These are phyloP conservation scores for Urocitellus parryii DNA, from an alignment of 2,113 vertebrate species.

Conservation along the genomic window DNA sequence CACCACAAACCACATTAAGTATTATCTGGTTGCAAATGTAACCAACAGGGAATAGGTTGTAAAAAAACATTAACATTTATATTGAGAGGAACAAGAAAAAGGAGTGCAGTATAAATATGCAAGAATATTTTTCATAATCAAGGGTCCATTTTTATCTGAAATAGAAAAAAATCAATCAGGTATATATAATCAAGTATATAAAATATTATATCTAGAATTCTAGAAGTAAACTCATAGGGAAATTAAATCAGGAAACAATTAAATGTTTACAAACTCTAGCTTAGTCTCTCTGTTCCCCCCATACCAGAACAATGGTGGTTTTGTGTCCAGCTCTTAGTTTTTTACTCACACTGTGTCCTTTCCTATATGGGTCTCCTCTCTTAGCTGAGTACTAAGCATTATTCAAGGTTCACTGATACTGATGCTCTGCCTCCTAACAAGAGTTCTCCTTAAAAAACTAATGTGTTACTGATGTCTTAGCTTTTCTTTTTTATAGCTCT, in stretches of 20 bases:
- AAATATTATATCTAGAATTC: constrained; percentile 22
- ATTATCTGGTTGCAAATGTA: constrained; percentile 22
- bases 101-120: background rate
- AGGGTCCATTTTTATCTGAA: constrained; percentile 13
- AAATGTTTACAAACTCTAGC: background rate
- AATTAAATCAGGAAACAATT: background rate
- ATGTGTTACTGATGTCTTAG: background rate
- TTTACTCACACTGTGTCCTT: background rate
- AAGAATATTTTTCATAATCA: background rate
- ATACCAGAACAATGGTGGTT: background rate
- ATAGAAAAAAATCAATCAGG: background rate
- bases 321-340: background rate
- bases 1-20: background rate
- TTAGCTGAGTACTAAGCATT: background rate
- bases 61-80: background rate
- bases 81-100: background rate
- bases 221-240: constrained; percentile 13
- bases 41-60: background rate
- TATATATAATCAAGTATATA: background rate
- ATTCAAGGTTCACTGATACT: background rate
- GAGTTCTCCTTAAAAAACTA: constrained; percentile 21
- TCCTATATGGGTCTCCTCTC: background rate
- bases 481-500: background rate
- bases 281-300: background rate
- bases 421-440: background rate